These are phyloP conservation scores for Ditula angustiorana DNA, from an alignment of 2,888 invertebrate genomes.

Conservation along the genomic window DNA sequence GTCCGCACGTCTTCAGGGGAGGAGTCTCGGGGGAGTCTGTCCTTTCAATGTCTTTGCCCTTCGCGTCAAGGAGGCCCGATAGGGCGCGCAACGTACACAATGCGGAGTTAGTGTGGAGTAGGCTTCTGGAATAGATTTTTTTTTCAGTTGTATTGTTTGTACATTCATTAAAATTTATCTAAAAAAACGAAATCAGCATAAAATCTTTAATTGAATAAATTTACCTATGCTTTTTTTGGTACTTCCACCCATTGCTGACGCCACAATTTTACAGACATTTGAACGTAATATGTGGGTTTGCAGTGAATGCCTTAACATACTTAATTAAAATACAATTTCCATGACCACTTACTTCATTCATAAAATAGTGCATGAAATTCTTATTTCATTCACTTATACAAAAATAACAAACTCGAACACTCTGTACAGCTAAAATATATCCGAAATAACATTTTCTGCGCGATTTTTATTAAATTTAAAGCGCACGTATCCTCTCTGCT, in stretches of 20 bases:
- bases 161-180: too few species aligned
- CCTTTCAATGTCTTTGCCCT: slow-evolving; percentile 87
- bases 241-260: too few species aligned
- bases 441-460: slow-evolving; percentile 12
- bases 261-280: too few species aligned
- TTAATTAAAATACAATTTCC: background rate
- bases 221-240: too few species aligned
- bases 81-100: slow-evolving; percentile 71
- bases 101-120: slow-evolving; percentile 67
- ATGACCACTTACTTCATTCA: too few species aligned
- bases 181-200: too few species aligned
- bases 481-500: slow-evolving; percentile 22
- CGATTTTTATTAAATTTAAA: slow-evolving; percentile 34
- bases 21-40: slow-evolving; percentile 88
- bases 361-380: too few species aligned
- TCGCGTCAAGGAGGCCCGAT: slow-evolving; percentile 80
- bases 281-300: too few species aligned
- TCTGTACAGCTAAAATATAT: slow-evolving; percentile 6
- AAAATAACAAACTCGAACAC: background rate
- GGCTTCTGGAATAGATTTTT: slow-evolving; percentile 43
- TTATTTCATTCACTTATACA: too few species aligned
- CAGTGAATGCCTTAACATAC: too few species aligned
- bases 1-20: slow-evolving; percentile 80
- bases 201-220: too few species aligned
- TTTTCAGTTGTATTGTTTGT: background rate